These are phyloP conservation scores for Enchytraeus crypticus DNA, from an alignment of 2,888 invertebrate species.

Conservation along the genomic window DNA sequence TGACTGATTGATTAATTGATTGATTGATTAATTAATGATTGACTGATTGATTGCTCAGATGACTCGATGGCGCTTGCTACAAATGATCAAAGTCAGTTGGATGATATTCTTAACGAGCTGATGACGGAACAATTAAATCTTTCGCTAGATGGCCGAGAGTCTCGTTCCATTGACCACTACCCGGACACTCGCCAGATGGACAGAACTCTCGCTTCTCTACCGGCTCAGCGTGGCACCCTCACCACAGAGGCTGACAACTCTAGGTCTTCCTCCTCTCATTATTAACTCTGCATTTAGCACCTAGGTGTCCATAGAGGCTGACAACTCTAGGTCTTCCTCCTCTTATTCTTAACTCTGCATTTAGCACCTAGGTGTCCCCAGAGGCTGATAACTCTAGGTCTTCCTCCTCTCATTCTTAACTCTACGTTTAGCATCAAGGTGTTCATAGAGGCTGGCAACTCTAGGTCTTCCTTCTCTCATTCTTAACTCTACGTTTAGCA, in stretches of 20 bases:
- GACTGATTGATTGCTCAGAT: too few relatives aligned
- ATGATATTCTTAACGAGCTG: slow-evolving; percentile 44
- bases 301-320: slow-evolving; percentile 23
- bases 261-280: too few relatives aligned
- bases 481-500: too few relatives aligned
- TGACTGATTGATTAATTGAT: too few relatives aligned
- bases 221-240: slow-evolving; percentile 19
- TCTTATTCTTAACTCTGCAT: too few relatives aligned
- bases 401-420: too few relatives aligned
- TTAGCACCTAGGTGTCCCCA: too few relatives aligned
- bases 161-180: slow-evolving; percentile 12
- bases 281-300: too few relatives aligned
- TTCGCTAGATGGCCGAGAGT: neutral
- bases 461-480: too few relatives aligned
- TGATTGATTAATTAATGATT: too few relatives aligned
- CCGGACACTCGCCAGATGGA: neutral
- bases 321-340: slow-evolving; percentile 20
- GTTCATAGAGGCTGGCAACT: slow-evolving; percentile 23
- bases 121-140: slow-evolving; percentile 38
- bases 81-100: slow-evolving; percentile 34
- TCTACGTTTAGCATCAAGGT: too few relatives aligned
- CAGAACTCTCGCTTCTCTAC: neutral
- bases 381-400: slow-evolving; percentile 21
- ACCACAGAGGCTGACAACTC: slow-evolving; percentile 25
- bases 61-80: too few relatives aligned